Percentiles rank a stretch among this genome's conserved stretches.
These are phyloP conservation scores for Aleiodes testaceus DNA, from an alignment of 2,888 invertebrate species.

Conservation along the genomic window DNA sequence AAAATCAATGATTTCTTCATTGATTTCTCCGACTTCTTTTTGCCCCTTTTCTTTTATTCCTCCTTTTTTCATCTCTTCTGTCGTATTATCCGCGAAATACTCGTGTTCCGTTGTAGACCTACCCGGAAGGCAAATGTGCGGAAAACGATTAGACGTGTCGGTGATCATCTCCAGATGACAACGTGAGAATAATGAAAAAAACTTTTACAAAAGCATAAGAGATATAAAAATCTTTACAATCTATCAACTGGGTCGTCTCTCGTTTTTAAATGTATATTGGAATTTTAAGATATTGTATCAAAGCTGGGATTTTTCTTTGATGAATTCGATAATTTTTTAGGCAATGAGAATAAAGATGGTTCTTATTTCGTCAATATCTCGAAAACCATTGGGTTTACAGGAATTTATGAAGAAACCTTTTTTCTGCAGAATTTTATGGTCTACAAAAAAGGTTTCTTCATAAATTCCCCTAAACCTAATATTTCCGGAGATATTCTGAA, in stretches of 20 bases:
- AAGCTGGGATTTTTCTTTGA: neutral
- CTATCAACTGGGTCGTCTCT: conserved; percentile 20
- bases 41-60: neutral
- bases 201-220: neutral
- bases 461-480: no score
- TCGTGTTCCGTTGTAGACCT: neutral
- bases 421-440: no score
- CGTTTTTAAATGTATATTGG: neutral
- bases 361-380: no score
- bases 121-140: conserved; percentile 56
- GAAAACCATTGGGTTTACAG: no score
- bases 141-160: conserved; percentile 61
- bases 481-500: no score
- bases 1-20: neutral
- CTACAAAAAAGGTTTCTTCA: no score
- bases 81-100: conserved; percentile 15
- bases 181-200: conserved; percentile 6
- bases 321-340: no score
- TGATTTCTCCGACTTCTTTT: no score
- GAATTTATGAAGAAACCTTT: no score
- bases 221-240: neutral
- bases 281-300: neutral
- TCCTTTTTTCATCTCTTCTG: neutral
- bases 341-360: no score
- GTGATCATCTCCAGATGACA: conserved; percentile 13